These are phyloP conservation scores for Macrotus californicus DNA, from an alignment of 2,113 vertebrate species.

Conservation along the genomic window DNA sequence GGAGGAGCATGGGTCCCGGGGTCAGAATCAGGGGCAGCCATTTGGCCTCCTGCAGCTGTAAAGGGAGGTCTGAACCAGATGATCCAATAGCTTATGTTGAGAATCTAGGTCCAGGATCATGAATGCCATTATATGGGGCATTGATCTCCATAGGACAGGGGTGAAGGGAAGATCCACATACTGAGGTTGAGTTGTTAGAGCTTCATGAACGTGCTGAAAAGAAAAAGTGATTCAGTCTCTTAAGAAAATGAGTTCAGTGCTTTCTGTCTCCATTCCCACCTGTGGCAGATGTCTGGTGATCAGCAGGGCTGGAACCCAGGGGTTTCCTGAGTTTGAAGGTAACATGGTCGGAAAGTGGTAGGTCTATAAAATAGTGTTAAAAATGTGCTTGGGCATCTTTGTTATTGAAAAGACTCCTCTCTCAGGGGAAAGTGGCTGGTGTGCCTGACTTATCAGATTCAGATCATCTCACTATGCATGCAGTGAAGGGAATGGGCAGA, in stretches of 20 bases:
- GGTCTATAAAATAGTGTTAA: not conserved
- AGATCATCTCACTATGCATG: not conserved
- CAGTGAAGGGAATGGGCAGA: not conserved
- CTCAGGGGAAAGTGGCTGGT: not conserved
- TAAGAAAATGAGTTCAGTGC: not conserved
- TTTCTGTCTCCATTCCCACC: not conserved
- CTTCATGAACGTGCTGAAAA: not conserved
- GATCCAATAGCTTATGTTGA: not conserved
- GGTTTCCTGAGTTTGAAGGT: not conserved
- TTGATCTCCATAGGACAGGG: not conserved
- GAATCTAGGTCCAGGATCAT: not conserved
- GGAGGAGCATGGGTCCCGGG: not conserved
- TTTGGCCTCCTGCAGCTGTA: not conserved
- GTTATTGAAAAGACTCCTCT: not conserved
- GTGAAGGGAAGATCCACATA: not conserved
- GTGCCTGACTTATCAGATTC: not conserved
- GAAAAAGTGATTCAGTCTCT: not conserved
- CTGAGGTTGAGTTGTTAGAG: not conserved
- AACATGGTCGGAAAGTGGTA: not conserved
- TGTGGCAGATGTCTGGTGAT: not conserved
- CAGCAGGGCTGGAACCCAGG: not conserved
- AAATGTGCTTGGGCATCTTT: not conserved
- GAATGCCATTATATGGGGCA: not conserved
- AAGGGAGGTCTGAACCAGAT: not conserved
- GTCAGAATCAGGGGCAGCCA: not conserved